These are phyloP conservation scores for Pachyramphus minor DNA, from an alignment of 2,113 vertebrate species.

Conservation along the genomic window DNA sequence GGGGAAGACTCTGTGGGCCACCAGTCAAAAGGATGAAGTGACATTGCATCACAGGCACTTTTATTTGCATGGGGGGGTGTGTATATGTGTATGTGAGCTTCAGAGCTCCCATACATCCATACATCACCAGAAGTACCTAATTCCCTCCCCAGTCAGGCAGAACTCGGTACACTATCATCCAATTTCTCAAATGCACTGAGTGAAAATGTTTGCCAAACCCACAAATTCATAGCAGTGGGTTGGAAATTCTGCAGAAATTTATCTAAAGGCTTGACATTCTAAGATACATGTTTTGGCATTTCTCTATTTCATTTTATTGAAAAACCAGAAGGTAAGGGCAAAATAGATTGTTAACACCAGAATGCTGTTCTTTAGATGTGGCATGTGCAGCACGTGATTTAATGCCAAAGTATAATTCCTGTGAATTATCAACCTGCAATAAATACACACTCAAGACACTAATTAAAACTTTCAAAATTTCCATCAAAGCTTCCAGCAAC, in stretches of 20 bases:
- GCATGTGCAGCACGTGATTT: not conserved
- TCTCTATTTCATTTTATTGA: not conserved
- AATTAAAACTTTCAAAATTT: not conserved
- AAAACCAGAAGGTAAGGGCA: not conserved
- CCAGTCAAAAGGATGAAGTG: not conserved
- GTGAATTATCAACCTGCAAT: not conserved
- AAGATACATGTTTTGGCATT: not conserved
- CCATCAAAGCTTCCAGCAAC: not conserved
- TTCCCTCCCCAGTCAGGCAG: not conserved
- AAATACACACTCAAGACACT: not conserved
- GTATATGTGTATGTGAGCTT: not conserved
- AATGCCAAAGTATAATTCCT: not conserved
- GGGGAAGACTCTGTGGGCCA: not conserved
- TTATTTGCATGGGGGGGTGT: not conserved
- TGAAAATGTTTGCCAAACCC: not conserved
- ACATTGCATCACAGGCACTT: not conserved
- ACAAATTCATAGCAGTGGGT: not conserved
- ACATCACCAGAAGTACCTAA: not conserved
- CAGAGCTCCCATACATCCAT: not conserved
- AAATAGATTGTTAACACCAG: not conserved
- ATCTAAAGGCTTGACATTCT: not conserved
- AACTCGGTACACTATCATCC: not conserved
- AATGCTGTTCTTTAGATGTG: not conserved
- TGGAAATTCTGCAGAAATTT: not conserved
- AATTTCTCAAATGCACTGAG: not conserved